Conservation (phyloP, 2,797 vertebrate genomes). For the Picus viridis region DNA sequence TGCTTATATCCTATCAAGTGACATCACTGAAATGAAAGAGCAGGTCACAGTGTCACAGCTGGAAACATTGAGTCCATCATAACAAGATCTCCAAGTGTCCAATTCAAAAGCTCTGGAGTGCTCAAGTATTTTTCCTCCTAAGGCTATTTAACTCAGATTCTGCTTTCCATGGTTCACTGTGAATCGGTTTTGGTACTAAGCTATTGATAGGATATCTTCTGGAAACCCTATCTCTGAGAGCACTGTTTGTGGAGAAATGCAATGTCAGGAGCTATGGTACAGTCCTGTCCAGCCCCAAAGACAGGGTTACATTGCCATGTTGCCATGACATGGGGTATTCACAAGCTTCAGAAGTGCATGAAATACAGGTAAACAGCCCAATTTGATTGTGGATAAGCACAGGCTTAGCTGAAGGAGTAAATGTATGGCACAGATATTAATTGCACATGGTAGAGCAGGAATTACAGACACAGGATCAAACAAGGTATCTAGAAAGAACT, state of each 20-base stretch:
- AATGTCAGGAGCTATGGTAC: background rate
- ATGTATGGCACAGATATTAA: background rate
- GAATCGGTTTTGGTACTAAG: background rate
- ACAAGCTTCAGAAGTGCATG: background rate
- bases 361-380: background rate
- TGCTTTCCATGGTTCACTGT: background rate
- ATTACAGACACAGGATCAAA: background rate
- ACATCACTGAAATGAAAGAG: constrained; percentile 61
- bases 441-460: background rate
- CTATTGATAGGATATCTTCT: background rate
- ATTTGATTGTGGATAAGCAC: background rate
- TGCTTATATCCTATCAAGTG: constrained; percentile 61
- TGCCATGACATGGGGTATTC: background rate
- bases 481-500: background rate
- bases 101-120: constrained; percentile 34
- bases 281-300: background rate
- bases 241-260: background rate
- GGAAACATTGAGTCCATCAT: constrained; percentile 57
- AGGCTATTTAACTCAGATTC: constrained; percentile 6
- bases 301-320: background rate
- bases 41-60: constrained; percentile 66
- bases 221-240: background rate
- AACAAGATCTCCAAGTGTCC: constrained; percentile 49
- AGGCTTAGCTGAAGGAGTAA: background rate
- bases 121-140: constrained; percentile 17